These are phyloP conservation scores for Cantharis rustica DNA, from an alignment of 2,888 invertebrate genomes.

Conservation along the genomic window DNA sequence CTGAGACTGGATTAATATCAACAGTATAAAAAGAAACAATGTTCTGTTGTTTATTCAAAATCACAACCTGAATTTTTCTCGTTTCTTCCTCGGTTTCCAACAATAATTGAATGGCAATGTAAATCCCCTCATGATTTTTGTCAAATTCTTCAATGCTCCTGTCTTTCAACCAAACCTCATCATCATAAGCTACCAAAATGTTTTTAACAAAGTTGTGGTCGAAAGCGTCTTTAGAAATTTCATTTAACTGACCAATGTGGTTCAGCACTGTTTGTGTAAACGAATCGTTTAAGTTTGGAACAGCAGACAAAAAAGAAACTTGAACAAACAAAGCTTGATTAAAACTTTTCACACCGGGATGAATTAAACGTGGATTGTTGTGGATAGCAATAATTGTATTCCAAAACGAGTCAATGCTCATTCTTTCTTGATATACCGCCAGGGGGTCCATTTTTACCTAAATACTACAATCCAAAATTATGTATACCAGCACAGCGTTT, in stretches of 20 bases:
- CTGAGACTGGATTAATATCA: constrained; percentile 54
- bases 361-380: constrained; percentile 72
- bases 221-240: constrained; percentile 41
- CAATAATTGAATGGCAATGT: constrained; percentile 54
- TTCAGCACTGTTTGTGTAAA: constrained; percentile 48
- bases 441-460: constrained; percentile 30
- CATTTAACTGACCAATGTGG: constrained; percentile 47
- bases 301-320: constrained; percentile 38
- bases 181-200: constrained; percentile 46
- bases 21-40: constrained; percentile 59
- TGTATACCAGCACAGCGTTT: neutral
- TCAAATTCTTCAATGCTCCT: constrained; percentile 36
- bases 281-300: constrained; percentile 42
- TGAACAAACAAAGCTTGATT: constrained; percentile 44
- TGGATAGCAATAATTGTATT: constrained; percentile 66
- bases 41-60: constrained; percentile 53
- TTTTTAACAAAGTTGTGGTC: constrained; percentile 43
- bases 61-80: constrained; percentile 46
- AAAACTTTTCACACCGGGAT: constrained; percentile 70
- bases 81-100: constrained; percentile 50
- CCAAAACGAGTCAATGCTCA: constrained; percentile 64
- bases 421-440: constrained; percentile 11
- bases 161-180: constrained; percentile 39
- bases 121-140: constrained; percentile 41
- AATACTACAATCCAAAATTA: constrained; percentile 40